Percentiles rank a stretch among this genome's conserved stretches.
Conservation (phyloP, 2,797 vertebrate species). For the Pseudochirops corinnae region DNA sequence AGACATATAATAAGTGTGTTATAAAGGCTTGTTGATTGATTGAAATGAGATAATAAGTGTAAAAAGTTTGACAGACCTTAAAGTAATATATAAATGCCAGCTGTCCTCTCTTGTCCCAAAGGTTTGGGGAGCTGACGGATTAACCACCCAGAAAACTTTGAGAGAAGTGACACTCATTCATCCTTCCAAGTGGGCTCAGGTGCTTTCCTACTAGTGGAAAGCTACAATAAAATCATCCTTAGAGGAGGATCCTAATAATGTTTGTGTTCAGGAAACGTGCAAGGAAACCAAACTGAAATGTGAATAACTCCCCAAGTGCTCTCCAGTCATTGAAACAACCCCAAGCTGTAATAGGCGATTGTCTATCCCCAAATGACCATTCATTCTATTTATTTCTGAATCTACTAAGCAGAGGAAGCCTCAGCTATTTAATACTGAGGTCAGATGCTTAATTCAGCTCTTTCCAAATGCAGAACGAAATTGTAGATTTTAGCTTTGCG, state of each 20-base stretch:
- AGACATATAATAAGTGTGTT: neutral
- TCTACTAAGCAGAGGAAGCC: conserved; percentile 31
- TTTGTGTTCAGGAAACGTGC: neutral
- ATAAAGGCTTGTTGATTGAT: neutral
- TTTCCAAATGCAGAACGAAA: conserved; percentile 18
- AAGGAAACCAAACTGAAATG: neutral
- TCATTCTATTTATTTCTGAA: conserved; percentile 20
- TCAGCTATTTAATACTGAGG: conserved; percentile 4
- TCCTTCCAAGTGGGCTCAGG: neutral
- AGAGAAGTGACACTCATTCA: neutral
- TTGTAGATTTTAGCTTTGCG: conserved; percentile 29
- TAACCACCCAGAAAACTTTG: neutral
- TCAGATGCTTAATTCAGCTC: conserved; percentile 30
- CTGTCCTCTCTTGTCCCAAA: neutral
- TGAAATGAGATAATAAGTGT: neutral
- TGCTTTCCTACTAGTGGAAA: neutral
- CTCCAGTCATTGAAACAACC: neutral
- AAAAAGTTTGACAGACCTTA: conserved; percentile 13
- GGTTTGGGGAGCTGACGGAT: neutral
- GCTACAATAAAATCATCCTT: neutral
- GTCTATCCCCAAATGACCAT: neutral
- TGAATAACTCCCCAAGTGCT: neutral
- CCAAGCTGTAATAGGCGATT: neutral
- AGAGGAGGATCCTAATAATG: neutral
- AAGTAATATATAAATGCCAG: neutral